Conservation (phyloP, 2,888 invertebrate species). For the Lepidocyrtinus sp. region DNA sequence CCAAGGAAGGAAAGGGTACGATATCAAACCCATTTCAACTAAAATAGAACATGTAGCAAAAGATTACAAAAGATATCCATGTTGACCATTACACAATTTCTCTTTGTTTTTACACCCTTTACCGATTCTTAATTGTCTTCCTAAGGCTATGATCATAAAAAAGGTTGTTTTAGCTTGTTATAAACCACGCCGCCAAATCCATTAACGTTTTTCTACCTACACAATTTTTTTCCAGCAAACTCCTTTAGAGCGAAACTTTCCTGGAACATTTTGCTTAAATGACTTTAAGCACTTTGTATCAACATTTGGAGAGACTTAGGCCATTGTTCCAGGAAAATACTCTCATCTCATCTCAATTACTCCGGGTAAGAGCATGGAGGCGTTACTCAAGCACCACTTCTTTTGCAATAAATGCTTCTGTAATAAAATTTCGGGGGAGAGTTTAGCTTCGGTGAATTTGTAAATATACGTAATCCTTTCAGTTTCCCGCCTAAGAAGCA, state of each 20-base stretch:
- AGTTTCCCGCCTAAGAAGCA: too few species aligned
- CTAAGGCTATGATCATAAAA: conserved; percentile 19
- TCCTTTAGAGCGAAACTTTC: neutral
- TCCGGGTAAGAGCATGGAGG: neutral
- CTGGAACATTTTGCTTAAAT: too few species aligned
- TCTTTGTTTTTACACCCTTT: neutral
- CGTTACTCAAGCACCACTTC: neutral
- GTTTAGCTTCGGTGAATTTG: neutral
- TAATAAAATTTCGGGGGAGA: neutral
- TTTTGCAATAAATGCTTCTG: neutral
- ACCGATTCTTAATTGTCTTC: conserved; percentile 1
- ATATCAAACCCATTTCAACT: too few species aligned
- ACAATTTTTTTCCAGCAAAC: neutral
- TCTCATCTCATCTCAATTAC: conserved; percentile 2
- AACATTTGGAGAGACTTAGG: too few species aligned
- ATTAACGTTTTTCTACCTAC: neutral
- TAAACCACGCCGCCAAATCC: neutral
- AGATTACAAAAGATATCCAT: neutral
- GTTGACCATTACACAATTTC: neutral
- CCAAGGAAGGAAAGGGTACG: too few species aligned
- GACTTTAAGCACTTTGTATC: too few species aligned
- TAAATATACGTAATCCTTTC: too few species aligned
- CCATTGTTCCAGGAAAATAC: too few species aligned
- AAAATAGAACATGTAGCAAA: too few species aligned
- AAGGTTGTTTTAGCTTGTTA: too few species aligned